Percentiles rank a stretch among this genome's conserved stretches.
Evolutionary conservation across 2,888 invertebrate species (phyloP).

Genomic region (Tromatobia lineatoria): DNA sequence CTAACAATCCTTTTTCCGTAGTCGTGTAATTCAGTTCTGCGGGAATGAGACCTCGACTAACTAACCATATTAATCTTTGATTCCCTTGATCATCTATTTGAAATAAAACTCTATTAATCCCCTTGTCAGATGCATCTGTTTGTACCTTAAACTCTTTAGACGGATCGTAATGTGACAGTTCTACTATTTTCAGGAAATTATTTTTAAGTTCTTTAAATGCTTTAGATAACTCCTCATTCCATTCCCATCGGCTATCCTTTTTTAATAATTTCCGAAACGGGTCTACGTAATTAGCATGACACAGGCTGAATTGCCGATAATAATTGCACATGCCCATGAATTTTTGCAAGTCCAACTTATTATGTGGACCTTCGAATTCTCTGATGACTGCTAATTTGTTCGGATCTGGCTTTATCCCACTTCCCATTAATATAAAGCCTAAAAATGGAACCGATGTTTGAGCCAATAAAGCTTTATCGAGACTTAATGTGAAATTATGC

Average conservation of each 20-base stretch:
- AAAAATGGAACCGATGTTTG: background rate
- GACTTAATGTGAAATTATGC: background rate
- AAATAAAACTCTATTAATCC: slow-evolving; percentile 68
- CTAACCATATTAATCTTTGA: slow-evolving; percentile 64
- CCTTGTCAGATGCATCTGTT: slow-evolving; percentile 55
- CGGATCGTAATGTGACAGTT: slow-evolving; percentile 47
- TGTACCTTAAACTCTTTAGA: slow-evolving; percentile 55
- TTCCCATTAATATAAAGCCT: background rate
- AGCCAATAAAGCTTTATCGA: background rate
- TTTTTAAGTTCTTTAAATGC: slow-evolving; percentile 56
- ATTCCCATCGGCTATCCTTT: slow-evolving; percentile 22
- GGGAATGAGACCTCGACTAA: slow-evolving; percentile 65
- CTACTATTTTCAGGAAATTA: slow-evolving; percentile 48
- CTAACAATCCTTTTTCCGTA: slow-evolving; percentile 73
- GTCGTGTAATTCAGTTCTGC: slow-evolving; percentile 42
- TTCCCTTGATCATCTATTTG: slow-evolving; percentile 36
- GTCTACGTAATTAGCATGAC: background rate
- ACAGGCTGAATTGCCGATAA: background rate
- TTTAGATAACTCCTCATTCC: slow-evolving; percentile 26
- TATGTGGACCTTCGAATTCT: background rate
- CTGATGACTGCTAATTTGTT: background rate
- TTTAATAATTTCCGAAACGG: slow-evolving; percentile 7
- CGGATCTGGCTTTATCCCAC: background rate
- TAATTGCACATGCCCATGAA: background rate
- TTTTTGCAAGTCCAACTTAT: background rate